A percentile compares a stretch with the other conserved stretches of the same genome.
Evolutionary conservation across 2,888 invertebrate genomes (phyloP).

Genomic region (Melanostoma scalare): DNA sequence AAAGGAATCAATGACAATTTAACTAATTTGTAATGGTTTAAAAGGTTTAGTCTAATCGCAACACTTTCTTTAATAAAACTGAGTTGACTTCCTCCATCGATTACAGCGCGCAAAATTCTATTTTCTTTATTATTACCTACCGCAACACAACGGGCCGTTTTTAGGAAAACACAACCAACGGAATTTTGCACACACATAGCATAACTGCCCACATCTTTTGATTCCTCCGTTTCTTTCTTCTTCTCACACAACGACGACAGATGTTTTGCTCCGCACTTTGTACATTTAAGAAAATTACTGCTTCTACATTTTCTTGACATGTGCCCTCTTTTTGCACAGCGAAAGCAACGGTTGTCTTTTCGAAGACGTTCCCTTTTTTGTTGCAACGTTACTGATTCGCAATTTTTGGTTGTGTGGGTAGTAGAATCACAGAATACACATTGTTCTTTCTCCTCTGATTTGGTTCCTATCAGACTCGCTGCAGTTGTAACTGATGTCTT

Average conservation of each 20-base stretch:
- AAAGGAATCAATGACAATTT: conserved; percentile 19
- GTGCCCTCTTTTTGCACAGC: conserved; percentile 29
- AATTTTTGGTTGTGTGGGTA: conserved; percentile 10
- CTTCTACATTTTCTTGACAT: conserved; percentile 24
- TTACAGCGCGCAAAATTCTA: conserved; percentile 29
- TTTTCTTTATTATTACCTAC: conserved; percentile 6
- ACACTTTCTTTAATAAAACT: conserved; percentile 25
- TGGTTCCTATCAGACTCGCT: conserved; percentile 16
- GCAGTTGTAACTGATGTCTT: conserved; percentile 2
- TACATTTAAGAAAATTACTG: conserved; percentile 13
- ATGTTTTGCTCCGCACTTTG: conserved; percentile 24
- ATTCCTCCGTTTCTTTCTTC: conserved; percentile 12
- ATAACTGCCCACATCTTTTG: neutral
- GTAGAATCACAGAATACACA: conserved; percentile 29
- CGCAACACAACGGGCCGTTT: conserved; percentile 33
- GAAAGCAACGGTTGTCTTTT: conserved; percentile 32
- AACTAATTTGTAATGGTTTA: neutral
- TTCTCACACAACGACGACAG: conserved; percentile 17
- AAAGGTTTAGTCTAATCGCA: conserved; percentile 9
- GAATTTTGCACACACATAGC: conserved; percentile 22
- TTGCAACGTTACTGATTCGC: conserved; percentile 26
- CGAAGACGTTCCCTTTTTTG: conserved; percentile 26
- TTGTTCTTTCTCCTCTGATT: conserved; percentile 1
- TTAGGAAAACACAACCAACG: conserved; percentile 24
- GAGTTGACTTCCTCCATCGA: conserved; percentile 31